A percentile compares a stretch with the other conserved stretches of the same genome.
These are phyloP conservation scores for Dipodomys ordii DNA, from an alignment of 2,113 vertebrate genomes.

Conservation along the genomic window DNA sequence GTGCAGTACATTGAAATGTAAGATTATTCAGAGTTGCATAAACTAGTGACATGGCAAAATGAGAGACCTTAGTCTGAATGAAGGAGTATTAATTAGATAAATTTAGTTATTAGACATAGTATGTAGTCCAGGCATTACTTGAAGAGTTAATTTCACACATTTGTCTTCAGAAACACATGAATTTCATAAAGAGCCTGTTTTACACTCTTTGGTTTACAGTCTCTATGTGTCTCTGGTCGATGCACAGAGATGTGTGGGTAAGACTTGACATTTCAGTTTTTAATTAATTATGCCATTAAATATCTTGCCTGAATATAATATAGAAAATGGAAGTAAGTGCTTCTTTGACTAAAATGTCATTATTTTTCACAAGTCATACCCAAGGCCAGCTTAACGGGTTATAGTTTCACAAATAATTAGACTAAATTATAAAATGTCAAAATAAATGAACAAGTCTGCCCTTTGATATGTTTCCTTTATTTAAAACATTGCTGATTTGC, in stretches of 20 bases:
- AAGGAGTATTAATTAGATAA: not conserved
- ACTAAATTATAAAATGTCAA: conserved; percentile 82
- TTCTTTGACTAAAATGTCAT: conserved; percentile 79
- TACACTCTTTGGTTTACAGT: conserved; percentile 54
- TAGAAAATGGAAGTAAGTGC: conserved; percentile 59
- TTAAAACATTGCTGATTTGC: conserved; percentile 73
- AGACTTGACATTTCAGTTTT: conserved; percentile 79
- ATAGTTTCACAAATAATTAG: conserved; percentile 81
- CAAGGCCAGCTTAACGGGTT: conserved; percentile 76
- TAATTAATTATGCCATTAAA: conserved; percentile 79
- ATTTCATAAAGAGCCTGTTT: conserved; percentile 38
- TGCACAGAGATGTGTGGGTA: conserved; percentile 49
- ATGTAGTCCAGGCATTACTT: conserved; percentile 31
- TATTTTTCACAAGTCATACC: conserved; percentile 73
- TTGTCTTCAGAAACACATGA: conserved; percentile 43
- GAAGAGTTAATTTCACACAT: conserved; percentile 50
- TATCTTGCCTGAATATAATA: conserved; percentile 66
- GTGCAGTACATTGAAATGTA: not conserved
- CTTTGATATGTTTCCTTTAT: conserved; percentile 75
- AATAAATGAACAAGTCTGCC: conserved; percentile 78
- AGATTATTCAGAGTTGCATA: conserved; percentile 18
- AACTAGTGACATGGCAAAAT: not conserved
- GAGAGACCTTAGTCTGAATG: not conserved
- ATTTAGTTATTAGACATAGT: conserved; percentile 21
- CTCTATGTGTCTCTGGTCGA: conserved; percentile 63